Evolutionary conservation across 2,888 invertebrate genomes (phyloP).

Genomic region (Rhingia rostrata): DNA sequence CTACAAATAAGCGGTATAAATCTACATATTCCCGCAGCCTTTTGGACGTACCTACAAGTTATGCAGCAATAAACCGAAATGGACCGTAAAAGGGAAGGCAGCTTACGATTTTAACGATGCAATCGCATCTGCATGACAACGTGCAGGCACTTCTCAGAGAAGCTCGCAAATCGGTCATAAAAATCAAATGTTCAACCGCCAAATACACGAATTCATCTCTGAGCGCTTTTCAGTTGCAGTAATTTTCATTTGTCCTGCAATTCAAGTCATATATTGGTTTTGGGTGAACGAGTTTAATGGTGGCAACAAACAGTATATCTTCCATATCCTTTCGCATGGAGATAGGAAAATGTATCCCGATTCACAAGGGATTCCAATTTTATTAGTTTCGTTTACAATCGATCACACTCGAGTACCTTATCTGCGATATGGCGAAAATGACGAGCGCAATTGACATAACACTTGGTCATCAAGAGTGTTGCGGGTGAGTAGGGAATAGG

Average conservation of each 20-base stretch:
- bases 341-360: conserved; percentile 18
- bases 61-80: conserved; percentile 57
- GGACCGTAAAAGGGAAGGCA: conserved; percentile 51
- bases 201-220: conserved; percentile 22
- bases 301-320: conserved; percentile 32
- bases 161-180: conserved; percentile 66
- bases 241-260: conserved; percentile 46
- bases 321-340: conserved; percentile 28
- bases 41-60: conserved; percentile 32
- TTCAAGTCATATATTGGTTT: background rate
- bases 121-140: conserved; percentile 69
- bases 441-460: conserved; percentile 57
- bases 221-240: conserved; percentile 19
- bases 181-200: conserved; percentile 34
- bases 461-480: conserved; percentile 49
- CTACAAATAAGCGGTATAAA: too few relatives aligned
- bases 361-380: conserved; percentile 48
- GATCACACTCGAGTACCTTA: conserved; percentile 45
- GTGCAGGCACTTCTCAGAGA: conserved; percentile 49
- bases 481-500: conserved; percentile 1
- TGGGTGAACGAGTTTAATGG: conserved; percentile 29
- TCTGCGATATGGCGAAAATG: background rate
- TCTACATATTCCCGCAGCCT: background rate
- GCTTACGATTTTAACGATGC: conserved; percentile 65
- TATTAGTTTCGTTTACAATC: conserved; percentile 73